Conservation (phyloP, 2,797 vertebrate species). For the Phataginus tetradactyla region DNA sequence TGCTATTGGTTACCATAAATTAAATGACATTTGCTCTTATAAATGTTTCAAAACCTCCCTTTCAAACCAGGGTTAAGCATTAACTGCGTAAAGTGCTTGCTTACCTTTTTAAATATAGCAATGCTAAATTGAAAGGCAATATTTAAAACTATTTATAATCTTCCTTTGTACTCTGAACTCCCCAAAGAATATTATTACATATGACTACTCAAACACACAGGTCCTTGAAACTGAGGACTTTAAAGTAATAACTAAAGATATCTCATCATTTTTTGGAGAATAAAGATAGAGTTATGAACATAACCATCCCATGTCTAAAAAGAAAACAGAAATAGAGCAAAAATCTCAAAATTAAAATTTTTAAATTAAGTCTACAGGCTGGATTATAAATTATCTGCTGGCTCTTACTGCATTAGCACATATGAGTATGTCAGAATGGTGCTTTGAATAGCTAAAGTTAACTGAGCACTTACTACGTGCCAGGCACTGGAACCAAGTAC, state of each 20-base stretch:
- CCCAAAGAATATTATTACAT: not conserved
- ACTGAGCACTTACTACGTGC: not conserved
- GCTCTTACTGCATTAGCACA: not conserved
- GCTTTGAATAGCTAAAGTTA: not conserved
- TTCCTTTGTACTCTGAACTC: not conserved
- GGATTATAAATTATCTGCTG: not conserved
- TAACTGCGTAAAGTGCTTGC: not conserved
- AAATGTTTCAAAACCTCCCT: not conserved
- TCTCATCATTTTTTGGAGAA: not conserved
- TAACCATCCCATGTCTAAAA: not conserved
- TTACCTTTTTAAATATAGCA: not conserved
- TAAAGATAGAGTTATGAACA: not conserved
- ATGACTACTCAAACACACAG: not conserved
- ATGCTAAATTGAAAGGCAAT: not conserved
- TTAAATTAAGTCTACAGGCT: not conserved
- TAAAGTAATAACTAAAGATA: not conserved
- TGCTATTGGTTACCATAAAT: not conserved
- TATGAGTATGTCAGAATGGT: not conserved
- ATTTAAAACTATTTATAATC: not conserved
- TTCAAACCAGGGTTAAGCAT: not conserved
- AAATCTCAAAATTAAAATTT: not conserved
- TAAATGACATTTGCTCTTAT: not conserved
- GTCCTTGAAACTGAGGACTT: not conserved
- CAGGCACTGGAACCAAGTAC: not conserved
- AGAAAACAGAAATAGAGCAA: not conserved